A percentile compares a stretch with the other conserved stretches of the same genome.
These are phyloP conservation scores for Ceratosolen fusciceps DNA, from an alignment of 1,140 invertebrate genomes.

Conservation along the genomic window DNA sequence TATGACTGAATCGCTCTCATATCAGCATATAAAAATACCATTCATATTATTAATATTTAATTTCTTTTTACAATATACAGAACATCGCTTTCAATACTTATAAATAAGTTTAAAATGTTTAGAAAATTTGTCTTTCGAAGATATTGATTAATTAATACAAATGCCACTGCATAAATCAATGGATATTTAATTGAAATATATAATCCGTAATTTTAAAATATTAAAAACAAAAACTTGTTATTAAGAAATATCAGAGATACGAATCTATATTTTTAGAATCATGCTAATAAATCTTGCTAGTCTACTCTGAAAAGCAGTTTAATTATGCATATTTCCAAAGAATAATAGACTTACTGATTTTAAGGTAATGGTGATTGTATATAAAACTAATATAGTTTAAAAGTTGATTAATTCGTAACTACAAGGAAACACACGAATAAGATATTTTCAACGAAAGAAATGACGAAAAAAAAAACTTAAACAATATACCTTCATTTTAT, in stretches of 20 bases:
- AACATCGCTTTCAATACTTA: constrained; percentile 34
- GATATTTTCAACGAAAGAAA: constrained; percentile 18
- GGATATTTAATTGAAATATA: constrained; percentile 15
- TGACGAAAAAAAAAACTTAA: background rate
- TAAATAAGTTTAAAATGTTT: constrained; percentile 32
- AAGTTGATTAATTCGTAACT: constrained; percentile 35
- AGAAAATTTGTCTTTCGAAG: constrained; percentile 4
- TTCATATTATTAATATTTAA: constrained; percentile 45
- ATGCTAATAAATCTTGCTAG: constrained; percentile 27
- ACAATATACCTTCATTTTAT: constrained; percentile 4
- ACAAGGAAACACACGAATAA: constrained; percentile 12
- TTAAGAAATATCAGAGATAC: background rate
- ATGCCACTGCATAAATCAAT: background rate
- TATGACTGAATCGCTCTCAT: constrained; percentile 37
- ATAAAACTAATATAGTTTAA: constrained; percentile 20
- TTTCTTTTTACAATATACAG: constrained; percentile 49
- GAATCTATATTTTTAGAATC: background rate
- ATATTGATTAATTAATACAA: constrained; percentile 1
- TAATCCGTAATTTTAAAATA: constrained; percentile 25
- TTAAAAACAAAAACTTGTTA: background rate
- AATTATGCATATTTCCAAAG: constrained; percentile 2
- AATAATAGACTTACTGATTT: constrained; percentile 12
- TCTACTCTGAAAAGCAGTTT: constrained; percentile 23
- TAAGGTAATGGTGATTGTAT: background rate
- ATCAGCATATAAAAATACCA: constrained; percentile 49